Percentiles rank a stretch among this genome's conserved stretches.
Evolutionary conservation across 1,140 invertebrate genomes (phyloP).

Genomic region (Microplitis demolitor): DNA sequence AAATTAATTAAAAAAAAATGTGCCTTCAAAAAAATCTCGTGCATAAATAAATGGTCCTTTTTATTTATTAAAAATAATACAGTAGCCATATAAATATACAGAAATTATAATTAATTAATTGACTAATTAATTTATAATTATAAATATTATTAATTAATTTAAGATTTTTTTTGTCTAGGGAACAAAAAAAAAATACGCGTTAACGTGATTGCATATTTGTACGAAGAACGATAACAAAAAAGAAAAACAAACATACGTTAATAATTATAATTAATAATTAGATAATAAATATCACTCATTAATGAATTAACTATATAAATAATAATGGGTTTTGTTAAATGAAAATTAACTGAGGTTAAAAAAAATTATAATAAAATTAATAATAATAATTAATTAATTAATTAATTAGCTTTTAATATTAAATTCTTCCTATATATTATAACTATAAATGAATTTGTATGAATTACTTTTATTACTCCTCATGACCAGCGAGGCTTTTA

Average conservation of each 20-base stretch:
- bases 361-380: too few species aligned
- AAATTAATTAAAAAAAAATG: neutral
- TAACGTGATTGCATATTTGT: constrained; percentile 44
- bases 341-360: neutral
- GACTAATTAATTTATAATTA: neutral
- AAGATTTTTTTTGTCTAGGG: constrained; percentile 45
- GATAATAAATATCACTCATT: constrained; percentile 27
- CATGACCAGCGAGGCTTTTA: too few species aligned
- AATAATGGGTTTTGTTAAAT: neutral
- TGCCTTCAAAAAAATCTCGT: neutral
- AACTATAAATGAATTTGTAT: constrained; percentile 8
- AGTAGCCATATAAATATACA: too few species aligned
- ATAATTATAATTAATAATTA: constrained; percentile 33
- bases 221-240: constrained; percentile 37
- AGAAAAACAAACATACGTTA: constrained; percentile 1
- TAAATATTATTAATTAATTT: constrained; percentile 29
- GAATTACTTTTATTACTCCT: neutral
- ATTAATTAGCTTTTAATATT: too few species aligned
- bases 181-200: constrained; percentile 35
- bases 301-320: constrained; percentile 12
- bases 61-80: neutral
- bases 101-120: too few species aligned
- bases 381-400: too few species aligned
- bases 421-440: too few species aligned
- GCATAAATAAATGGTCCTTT: neutral